Conservation (phyloP, 2,797 vertebrate genomes). For the Alcedo quadribrachys region DNA sequence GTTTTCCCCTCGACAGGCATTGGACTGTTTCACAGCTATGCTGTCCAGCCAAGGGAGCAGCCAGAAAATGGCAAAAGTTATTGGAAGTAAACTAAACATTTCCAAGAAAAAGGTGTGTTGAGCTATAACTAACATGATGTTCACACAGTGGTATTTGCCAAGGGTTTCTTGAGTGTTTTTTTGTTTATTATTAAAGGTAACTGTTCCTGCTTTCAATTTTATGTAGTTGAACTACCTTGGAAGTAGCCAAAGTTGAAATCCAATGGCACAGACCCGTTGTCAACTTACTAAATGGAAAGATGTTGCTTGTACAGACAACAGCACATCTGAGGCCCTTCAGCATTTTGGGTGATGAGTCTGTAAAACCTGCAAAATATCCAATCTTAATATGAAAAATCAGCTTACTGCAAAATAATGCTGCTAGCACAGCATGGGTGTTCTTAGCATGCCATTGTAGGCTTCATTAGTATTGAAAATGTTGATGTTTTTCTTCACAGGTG, state of each 20-base stretch:
- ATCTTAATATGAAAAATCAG: background rate
- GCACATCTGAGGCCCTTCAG: background rate
- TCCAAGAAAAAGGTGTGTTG: conserved; percentile 90
- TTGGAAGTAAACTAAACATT: conserved; percentile 95
- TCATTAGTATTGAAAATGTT: background rate
- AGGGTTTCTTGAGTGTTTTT: accelerated
- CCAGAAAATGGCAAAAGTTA: conserved; percentile 89
- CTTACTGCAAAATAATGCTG: background rate
- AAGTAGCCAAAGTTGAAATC: background rate
- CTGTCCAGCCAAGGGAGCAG: conserved; percentile 83
- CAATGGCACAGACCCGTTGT: background rate
- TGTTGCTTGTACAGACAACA: background rate
- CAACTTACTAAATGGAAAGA: background rate
- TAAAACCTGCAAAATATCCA: background rate
- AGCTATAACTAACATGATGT: background rate
- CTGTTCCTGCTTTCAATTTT: background rate
- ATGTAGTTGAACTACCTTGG: background rate
- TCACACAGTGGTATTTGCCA: background rate
- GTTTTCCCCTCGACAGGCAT: conserved; percentile 80
- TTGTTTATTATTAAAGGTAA: background rate
- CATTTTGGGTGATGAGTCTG: background rate
- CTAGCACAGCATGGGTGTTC: accelerated
- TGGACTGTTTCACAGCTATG: conserved; percentile 98
- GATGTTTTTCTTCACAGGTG: conserved; percentile 75
- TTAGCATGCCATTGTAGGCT: background rate